Conservation (phyloP, 2,797 vertebrate genomes). For the Moxostoma hubbsi region DNA sequence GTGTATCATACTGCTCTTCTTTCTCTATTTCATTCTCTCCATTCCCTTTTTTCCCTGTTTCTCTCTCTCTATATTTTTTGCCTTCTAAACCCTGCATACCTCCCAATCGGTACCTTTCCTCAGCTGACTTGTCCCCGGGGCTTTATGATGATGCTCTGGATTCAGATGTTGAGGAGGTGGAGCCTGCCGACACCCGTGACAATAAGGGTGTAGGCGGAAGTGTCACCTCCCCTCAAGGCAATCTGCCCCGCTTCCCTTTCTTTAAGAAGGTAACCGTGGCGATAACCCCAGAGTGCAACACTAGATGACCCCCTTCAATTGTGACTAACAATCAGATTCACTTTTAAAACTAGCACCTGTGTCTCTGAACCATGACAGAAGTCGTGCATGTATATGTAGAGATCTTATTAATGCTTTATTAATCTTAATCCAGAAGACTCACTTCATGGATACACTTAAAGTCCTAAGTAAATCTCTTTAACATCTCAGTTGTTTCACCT, state of each 20-base stretch:
- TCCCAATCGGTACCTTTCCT: constrained; percentile 47
- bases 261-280: constrained; percentile 88
- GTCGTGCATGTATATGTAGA: neutral
- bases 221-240: constrained; percentile 93
- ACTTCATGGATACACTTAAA: too few species aligned
- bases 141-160: constrained; percentile 81
- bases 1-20: constrained; percentile 49
- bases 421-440: neutral
- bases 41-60: constrained; percentile 31
- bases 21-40: constrained; percentile 25
- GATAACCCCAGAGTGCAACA: constrained; percentile 54
- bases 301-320: constrained; percentile 40
- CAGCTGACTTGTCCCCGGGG: constrained; percentile 76
- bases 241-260: constrained; percentile 92
- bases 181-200: constrained; percentile 77
- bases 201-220: constrained; percentile 89
- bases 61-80: constrained; percentile 29
- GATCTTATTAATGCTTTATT: neutral
- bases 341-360: constrained; percentile 35
- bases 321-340: constrained; percentile 64
- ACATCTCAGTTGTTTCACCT: too few species aligned
- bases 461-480: too few species aligned
- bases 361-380: constrained; percentile 6
- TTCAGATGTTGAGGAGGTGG: constrained; percentile 80
- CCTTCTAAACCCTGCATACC: constrained; percentile 41